These are phyloP conservation scores for Pantherophis alleghaniensis DNA, from an alignment of 2,797 vertebrate genomes.

Conservation along the genomic window DNA sequence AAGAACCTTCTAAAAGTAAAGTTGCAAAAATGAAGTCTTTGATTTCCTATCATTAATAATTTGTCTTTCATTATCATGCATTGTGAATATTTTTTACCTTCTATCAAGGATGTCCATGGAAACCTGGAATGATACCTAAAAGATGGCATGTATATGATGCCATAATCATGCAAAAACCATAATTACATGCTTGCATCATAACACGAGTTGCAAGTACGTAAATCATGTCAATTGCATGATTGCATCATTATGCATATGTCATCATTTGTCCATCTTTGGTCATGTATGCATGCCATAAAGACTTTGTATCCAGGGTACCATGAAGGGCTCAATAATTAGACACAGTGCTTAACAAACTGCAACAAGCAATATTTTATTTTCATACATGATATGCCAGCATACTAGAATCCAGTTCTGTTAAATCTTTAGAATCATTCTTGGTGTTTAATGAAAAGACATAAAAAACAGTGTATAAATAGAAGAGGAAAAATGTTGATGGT, in stretches of 20 bases:
- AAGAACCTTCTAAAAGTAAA: slow-evolving; percentile 35
- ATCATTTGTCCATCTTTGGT: not conserved
- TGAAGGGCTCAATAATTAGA: not conserved
- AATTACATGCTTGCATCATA: not conserved
- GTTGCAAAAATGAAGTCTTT: not conserved
- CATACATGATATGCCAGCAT: not conserved
- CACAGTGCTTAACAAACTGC: not conserved
- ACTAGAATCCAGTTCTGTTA: not conserved
- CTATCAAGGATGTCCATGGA: not conserved
- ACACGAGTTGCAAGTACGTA: not conserved
- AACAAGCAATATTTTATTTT: not conserved
- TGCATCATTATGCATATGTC: not conserved
- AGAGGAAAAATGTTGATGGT: slow-evolving; percentile 30
- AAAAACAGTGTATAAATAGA: not conserved
- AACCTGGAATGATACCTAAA: not conserved
- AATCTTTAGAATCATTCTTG: not conserved
- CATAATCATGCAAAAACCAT: not conserved
- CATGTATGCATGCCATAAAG: not conserved
- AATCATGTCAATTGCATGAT: not conserved
- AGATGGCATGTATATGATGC: not conserved
- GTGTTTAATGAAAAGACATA: not conserved
- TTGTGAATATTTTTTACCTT: slow-evolving; percentile 51
- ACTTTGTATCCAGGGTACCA: slow-evolving; percentile 28
- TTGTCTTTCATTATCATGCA: slow-evolving; percentile 21
- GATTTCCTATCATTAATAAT: slow-evolving; percentile 40